Evolutionary conservation across 2,888 invertebrate genomes (phyloP), one percentile per base, ranked within the genome.

Genomic region (Oscheius onirici): DNA sequence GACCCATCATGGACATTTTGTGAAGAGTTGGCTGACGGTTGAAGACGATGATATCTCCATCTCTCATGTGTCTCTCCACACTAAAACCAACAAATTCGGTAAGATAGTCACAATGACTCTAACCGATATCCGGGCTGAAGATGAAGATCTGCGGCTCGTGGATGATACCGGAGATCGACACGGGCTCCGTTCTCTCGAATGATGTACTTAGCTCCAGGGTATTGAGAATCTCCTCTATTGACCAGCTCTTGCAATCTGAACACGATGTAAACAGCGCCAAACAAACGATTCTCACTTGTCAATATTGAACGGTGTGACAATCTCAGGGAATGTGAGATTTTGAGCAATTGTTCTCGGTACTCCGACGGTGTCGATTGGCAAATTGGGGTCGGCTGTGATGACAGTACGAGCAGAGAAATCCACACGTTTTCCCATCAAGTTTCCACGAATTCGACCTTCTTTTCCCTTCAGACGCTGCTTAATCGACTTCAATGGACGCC

Each of bases 1-100:
- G 99, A 76, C 99, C 97, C 99, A 99, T 99, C 99, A 99, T 99
- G 92, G 95, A 95, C 99, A 99, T 99, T 90, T 99, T 99, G 90
- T 99, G 99, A 5, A 99, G 91, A 1, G 99, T 99, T 0, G 99
- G 99, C 88, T 99, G 99, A 79, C 99, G 93, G 90, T 99, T 99
- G 91, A 99, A 99, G 81, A 99, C 95, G 20, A 99, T 95, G 77
- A 96, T 91, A 90, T 99, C 99, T 74, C 96, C 97, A 88, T 99
- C 97, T 76, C 96, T 92, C 88, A 99, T 93, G 89, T 99, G 99
- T 44, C 99, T 90, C 88, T 99, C 99, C 0, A 99, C 96, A 88
- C 90, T 78, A 34, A 68, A 78, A 55, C 10, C 22, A 24, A 41
- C 34, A 34, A 52, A 67, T 10, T 41, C 51, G 15, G 20, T 15